Base-by-base conservation (phyloP, 2,113 vertebrate species). In the Tichodroma muraria region DNA sequence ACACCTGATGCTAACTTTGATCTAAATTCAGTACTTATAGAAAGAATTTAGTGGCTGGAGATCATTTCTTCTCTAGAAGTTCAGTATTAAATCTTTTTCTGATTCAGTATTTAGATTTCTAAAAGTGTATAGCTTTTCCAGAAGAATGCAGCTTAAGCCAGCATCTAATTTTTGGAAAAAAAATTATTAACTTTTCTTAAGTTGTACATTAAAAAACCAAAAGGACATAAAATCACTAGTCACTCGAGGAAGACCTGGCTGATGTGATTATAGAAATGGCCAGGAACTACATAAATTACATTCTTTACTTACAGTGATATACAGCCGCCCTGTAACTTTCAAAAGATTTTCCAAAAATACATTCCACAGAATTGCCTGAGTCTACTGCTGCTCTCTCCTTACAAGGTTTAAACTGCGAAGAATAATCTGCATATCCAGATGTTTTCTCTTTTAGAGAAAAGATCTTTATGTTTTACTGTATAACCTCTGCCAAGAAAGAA, bases 291-390 rank as follows among this genome's bases (percentile, higher is more conserved):
- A 89, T 70, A 93, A 82, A 91, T 92, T 42, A 84, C 89, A 73
- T 97, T 85, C 92, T 79, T 97, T 90, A 47, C 76, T 87, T 68
- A 71, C 15, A 15, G 76, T 68, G 83, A 92, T 94, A 52, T 87
- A 86, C 86, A 91, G 92, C 94, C 81, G 44, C 80, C 85, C 45
- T 75, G 53, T 76, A 78, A 76, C 93, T 93, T 84, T 91, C 86
- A 92, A 94, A 96, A 95, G 30, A 24, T 64, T 89, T 96, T 93
- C 90, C 90, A 95, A 88, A 96, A 83, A 37, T 79, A 65, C 73
- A 85, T 88, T 77, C 79, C 80, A 64, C 40, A 83, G 66, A 92
- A 68, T 54, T 63, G 83, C 93, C 91, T 2, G 56, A 90, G 35
- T 80, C 85, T 86, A 72, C 53, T 84, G 47, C 40, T 73, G 73